Evolutionary conservation across 2,797 vertebrate genomes (phyloP).

Genomic region (Eptatretus atami): DNA sequence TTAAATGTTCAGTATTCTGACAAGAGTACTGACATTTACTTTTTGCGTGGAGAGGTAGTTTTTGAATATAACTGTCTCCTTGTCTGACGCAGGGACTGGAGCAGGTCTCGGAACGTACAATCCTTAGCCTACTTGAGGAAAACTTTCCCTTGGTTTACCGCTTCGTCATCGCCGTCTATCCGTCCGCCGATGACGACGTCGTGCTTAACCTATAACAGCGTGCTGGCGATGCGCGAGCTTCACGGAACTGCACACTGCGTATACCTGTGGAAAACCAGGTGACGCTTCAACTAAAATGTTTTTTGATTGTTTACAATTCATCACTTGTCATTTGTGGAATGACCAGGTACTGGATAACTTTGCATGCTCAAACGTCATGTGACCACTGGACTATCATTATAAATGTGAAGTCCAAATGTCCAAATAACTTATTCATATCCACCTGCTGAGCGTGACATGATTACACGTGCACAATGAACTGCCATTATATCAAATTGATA

Average conservation of each 20-base stretch:
- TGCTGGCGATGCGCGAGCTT: constrained; percentile 77
- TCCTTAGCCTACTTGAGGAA: constrained; percentile 50
- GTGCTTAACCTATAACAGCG: constrained; percentile 74
- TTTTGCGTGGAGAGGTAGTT: too few relatives aligned
- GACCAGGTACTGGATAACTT: too few relatives aligned
- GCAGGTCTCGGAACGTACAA: constrained; percentile 64
- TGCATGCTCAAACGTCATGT: too few relatives aligned
- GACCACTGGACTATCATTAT: too few relatives aligned
- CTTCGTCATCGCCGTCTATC: constrained; percentile 57
- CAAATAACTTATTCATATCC: too few relatives aligned
- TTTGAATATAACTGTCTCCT: background rate
- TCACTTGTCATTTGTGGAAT: background rate
- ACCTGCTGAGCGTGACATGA: too few relatives aligned
- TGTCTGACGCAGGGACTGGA: constrained; percentile 38
- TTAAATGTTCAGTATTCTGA: too few relatives aligned
- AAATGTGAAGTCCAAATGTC: too few relatives aligned
- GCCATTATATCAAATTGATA: too few relatives aligned
- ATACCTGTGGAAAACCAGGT: constrained; percentile 80
- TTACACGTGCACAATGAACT: too few relatives aligned
- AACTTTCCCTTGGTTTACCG: constrained; percentile 72
- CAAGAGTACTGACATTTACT: too few relatives aligned
- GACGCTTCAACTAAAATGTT: constrained; percentile 11
- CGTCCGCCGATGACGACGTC: constrained; percentile 62
- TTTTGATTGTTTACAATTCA: background rate
- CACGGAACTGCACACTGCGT: constrained; percentile 66